These are phyloP conservation scores for Poeciliopsis turneri DNA, from an alignment of 2,797 vertebrate genomes.

Conservation along the genomic window DNA sequence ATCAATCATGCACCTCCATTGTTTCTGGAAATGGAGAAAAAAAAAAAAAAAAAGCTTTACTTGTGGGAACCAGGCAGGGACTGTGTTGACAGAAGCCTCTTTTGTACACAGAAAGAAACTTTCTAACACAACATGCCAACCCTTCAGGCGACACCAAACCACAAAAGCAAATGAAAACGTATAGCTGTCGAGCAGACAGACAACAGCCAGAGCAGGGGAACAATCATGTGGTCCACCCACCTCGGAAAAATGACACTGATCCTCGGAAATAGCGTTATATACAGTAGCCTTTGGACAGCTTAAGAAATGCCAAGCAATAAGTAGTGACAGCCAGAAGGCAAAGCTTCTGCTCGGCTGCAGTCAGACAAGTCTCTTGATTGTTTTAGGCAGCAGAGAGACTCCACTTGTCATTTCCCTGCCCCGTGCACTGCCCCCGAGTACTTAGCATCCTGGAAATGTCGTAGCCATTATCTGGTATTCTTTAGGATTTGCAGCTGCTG, in stretches of 20 bases:
- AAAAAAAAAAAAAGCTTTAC: neutral
- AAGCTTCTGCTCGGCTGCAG: constrained; percentile 37
- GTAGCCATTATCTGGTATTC: constrained; percentile 34
- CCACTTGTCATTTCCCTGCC: constrained; percentile 50
- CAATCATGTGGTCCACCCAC: constrained; percentile 26
- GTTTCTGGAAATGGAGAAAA: neutral
- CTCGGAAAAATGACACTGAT: constrained; percentile 40
- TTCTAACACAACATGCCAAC: neutral
- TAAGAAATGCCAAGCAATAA: constrained; percentile 45
- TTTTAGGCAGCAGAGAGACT: constrained; percentile 48
- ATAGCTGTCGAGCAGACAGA: constrained; percentile 16
- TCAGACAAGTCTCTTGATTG: constrained; percentile 47
- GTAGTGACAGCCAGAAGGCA: constrained; percentile 38
- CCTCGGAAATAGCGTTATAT: constrained; percentile 33
- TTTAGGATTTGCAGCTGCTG: constrained; percentile 22
- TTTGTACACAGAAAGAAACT: neutral
- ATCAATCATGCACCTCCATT: neutral
- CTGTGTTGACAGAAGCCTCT: neutral
- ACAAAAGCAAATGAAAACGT: constrained; percentile 36
- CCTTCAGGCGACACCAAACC: neutral
- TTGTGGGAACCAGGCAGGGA: neutral
- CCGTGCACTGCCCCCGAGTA: constrained; percentile 44
- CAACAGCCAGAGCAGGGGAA: constrained; percentile 41
- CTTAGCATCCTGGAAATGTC: constrained; percentile 48
- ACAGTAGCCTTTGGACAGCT: constrained; percentile 41